A percentile compares a stretch with the other conserved stretches of the same genome.
Conservation (phyloP, 2,113 vertebrate genomes). For the Sylvietta virens region DNA sequence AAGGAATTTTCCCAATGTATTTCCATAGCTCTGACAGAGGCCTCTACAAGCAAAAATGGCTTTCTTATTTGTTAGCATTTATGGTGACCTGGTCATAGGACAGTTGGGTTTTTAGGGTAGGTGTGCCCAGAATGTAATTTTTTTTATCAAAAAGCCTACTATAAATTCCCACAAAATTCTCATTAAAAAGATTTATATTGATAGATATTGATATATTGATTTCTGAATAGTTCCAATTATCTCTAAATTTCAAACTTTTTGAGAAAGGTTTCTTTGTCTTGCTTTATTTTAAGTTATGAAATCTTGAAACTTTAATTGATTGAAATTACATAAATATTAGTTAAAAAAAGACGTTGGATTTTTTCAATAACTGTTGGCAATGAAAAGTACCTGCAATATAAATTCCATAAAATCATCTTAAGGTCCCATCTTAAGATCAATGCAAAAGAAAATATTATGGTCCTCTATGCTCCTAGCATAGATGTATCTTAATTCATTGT, state of each 20-base stretch:
- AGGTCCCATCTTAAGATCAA: neutral
- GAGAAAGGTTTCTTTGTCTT: neutral
- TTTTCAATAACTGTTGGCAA: neutral
- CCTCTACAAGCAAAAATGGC: rapidly evolving
- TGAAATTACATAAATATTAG: neutral
- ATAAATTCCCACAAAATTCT: neutral
- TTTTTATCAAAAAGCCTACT: neutral
- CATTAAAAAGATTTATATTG: neutral
- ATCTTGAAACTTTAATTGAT: neutral
- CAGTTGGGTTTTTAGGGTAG: neutral
- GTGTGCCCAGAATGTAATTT: neutral
- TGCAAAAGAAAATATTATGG: neutral
- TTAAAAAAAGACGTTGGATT: rapidly evolving
- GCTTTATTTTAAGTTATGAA: neutral
- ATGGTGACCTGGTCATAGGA: neutral
- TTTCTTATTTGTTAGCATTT: neutral
- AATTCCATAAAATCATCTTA: neutral
- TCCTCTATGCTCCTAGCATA: rapidly evolving
- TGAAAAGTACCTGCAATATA: neutral
- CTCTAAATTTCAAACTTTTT: neutral
- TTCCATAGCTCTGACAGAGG: neutral
- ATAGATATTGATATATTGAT: neutral
- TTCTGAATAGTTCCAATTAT: neutral
- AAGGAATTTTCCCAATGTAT: neutral
- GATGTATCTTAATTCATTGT: neutral